phyloP scores from a whole-genome alignment of 2,888 invertebrate genomes.

The Biston stratarius region DNA sequence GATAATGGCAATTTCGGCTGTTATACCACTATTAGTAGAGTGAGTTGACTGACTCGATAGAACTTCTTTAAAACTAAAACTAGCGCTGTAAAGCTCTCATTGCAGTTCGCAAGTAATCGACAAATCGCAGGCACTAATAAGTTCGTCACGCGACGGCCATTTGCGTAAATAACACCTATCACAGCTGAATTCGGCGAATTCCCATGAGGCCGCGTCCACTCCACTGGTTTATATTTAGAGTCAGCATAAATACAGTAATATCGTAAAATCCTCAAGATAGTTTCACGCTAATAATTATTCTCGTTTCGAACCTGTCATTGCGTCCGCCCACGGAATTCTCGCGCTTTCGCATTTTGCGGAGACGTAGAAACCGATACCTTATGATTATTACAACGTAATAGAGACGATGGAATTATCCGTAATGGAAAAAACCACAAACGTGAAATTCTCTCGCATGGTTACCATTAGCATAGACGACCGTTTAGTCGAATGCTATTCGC shows the following conservation, averaged over 20 bases:
- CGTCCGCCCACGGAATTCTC: constrained; percentile 52
- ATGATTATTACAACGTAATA: constrained; percentile 35
- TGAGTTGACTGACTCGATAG: too few species aligned
- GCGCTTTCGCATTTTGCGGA: constrained; percentile 44
- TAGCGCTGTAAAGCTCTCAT: neutral
- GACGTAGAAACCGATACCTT: constrained; percentile 36
- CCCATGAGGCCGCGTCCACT: constrained; percentile 40
- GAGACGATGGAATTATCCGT: constrained; percentile 36
- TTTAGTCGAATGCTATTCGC: constrained; percentile 26
- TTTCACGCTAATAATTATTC: constrained; percentile 51
- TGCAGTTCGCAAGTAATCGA: constrained; percentile 21
- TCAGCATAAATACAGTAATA: constrained; percentile 49
- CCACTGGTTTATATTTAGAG: constrained; percentile 47
- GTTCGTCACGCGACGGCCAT: constrained; percentile 20
- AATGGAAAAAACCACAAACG: constrained; percentile 45
- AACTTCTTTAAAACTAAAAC: too few species aligned
- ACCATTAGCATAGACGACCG: constrained; percentile 7
- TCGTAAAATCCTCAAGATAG: constrained; percentile 49
- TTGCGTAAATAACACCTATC: constrained; percentile 31
- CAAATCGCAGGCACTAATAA: constrained; percentile 23
- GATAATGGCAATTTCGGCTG: too few species aligned
- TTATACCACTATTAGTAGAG: too few species aligned
- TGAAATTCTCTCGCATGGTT: constrained; percentile 38
- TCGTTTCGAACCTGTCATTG: constrained; percentile 51
- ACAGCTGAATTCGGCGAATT: constrained; percentile 35